Base-by-base conservation (phyloP, 1,140 invertebrate species). In the Eurosta solidaginis region DNA sequence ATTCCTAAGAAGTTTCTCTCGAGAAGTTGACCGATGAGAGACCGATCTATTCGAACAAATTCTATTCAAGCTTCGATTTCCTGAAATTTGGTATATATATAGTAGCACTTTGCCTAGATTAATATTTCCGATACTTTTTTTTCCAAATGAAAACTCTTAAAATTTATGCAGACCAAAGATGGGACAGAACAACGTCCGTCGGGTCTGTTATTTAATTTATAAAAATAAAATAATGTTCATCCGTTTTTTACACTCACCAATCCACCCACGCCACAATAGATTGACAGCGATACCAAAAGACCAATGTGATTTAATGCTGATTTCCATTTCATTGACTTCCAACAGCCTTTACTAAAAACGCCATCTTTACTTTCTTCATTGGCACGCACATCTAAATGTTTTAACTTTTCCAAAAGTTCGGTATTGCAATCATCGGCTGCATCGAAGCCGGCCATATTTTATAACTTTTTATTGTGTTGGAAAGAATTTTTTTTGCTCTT, bases 231-330 rank as follows among this genome's bases (percentile, higher is more conserved):
- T 74, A 25, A 1, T 47, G 44, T 74, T 25, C 27, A 7, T 27
- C 3, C 7, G 2, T 44, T 74, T 7, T 17, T 3, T 33, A 59
- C 68, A 89, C 91, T 92, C 89, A 94, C 94, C 90, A 93, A 86
- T 82, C 93, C 94, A 77, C 94, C 94, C 52, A 92, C 90, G 36
- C 90, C 91, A 1, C 93, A 94, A 81, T 94, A 95, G 36, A 93
- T 84, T 89, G 93, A 93, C 14, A 95, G 88, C 0, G 92, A 91
- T 20, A 93, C 88, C 77, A 94, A 89, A 52, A 95, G 86, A 22
- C 93, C 93, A 22, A 93, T 87, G 80, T 94, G 93, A 76, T 93
- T 91, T 45, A 93, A 82, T 10, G 91, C 91, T 20, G 90, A 89
- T 84, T 93, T 92, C 84, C 85, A 86, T 81, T 86, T 86, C 14